Base-by-base conservation (phyloP, 2,888 invertebrate genomes). In the Antitype chi region DNA sequence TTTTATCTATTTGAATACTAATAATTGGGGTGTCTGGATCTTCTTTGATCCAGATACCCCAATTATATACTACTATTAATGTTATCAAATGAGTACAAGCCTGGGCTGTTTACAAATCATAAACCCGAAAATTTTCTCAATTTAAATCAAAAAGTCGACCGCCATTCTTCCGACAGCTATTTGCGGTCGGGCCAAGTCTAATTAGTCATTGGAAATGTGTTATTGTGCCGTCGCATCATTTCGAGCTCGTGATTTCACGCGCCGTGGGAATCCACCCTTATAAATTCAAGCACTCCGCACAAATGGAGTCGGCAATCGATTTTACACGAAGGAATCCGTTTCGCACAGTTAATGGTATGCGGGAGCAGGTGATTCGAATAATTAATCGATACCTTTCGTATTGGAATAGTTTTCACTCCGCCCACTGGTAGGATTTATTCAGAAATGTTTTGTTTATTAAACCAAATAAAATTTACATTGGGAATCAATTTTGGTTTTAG, bases 321-420 rank as follows among this genome's bases (percentile, higher is more conserved):
- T 69, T 64, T 57, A 82, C 69, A 28, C 38, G 68, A 47, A 69
- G 76, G 82, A 82, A 80, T 80, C 49, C 77, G 64, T 49, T 60
- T 60, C 77, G 82, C 17, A 28, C n/a, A 72, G 72, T 53, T 72
- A 81, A 81, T 69, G 84, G 72, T 55, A 83, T 83, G 80, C 84
- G 72, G 83, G 78, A 28, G 63, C 81, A 83, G 80, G 80, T 83
- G 84, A 83, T 49, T 69, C 68, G 84, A 68, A 81, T 81, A 81
- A 83, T 83, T 68, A 68, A 78, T 78, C 68, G 68, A 83, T 69
- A 78, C 59, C 53, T 23, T 68, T 78, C 28, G 25, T 25, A 76
- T 72, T 53, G 53, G 68, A 83, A 83, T 81, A 83, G 84, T 78
- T 81, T 64, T 68, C 72, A 17, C 6, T 55, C n/a, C 9, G 28